A percentile compares a stretch with the other conserved stretches of the same genome.
Conservation (phyloP, 2,888 invertebrate genomes). For the Tipula confusa region DNA sequence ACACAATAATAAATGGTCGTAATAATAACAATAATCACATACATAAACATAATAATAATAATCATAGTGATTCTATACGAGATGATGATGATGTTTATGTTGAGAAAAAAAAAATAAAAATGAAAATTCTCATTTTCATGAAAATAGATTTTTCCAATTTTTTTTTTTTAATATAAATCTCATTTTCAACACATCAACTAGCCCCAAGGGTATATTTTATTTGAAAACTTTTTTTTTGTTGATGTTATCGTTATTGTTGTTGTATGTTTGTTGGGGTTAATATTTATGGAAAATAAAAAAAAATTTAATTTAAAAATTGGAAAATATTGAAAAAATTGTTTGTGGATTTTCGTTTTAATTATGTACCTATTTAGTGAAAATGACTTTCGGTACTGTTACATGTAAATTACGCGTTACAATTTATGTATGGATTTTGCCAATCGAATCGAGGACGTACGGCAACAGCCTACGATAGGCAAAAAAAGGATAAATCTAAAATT, state of each 20-base stretch:
- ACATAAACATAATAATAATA: background rate
- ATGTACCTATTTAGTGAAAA: no score
- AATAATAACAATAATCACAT: background rate
- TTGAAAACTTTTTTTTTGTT: background rate
- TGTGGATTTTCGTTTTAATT: background rate
- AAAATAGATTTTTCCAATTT: background rate
- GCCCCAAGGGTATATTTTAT: constrained; percentile 31
- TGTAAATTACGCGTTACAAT: no score
- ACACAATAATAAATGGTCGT: background rate
- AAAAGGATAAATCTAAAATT: no score
- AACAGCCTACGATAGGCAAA: no score
- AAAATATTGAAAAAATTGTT: background rate
- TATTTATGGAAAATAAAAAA: background rate
- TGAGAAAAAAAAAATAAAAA: background rate
- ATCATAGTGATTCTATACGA: background rate
- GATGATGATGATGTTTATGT: background rate
- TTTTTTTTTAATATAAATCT: constrained; percentile 27
- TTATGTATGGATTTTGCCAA: no score
- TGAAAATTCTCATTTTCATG: background rate
- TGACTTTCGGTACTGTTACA: no score
- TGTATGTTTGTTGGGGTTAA: background rate
- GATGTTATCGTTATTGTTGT: background rate
- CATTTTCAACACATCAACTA: constrained; percentile 30
- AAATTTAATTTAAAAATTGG: background rate
- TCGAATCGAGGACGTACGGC: no score